These are phyloP conservation scores for Willisornis vidua DNA, from an alignment of 2,113 vertebrate species.

Conservation along the genomic window DNA sequence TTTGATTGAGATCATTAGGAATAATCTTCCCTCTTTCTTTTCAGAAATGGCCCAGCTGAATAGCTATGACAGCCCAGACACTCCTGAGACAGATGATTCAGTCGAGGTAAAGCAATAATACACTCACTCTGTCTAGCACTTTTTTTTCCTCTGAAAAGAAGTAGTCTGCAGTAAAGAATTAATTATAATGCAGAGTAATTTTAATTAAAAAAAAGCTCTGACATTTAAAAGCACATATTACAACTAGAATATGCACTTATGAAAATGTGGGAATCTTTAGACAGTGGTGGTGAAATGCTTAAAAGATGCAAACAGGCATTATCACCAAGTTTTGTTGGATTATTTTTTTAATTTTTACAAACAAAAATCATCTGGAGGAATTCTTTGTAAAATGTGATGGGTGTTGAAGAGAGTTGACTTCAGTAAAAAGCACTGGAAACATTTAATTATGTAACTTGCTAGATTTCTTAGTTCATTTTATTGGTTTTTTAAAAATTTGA, in stretches of 20 bases:
- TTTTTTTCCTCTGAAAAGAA: slow-evolving; percentile 16
- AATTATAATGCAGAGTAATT: slow-evolving; percentile 55
- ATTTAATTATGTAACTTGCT: neutral
- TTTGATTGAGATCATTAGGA: slow-evolving; percentile 62
- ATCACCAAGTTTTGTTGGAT: neutral
- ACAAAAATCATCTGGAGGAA: neutral
- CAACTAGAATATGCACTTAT: neutral
- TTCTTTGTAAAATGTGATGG: neutral
- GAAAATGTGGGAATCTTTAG: neutral
- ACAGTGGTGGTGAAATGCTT: neutral
- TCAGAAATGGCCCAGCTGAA: slow-evolving; percentile 97
- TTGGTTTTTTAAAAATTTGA: neutral
- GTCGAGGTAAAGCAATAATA: slow-evolving; percentile 82
- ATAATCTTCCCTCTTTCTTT: slow-evolving; percentile 59
- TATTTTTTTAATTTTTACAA: neutral
- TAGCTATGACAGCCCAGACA: slow-evolving; percentile 94
- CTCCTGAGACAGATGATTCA: slow-evolving; percentile 92
- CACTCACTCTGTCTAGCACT: slow-evolving; percentile 18
- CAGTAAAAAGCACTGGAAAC: neutral
- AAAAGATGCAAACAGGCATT: neutral
- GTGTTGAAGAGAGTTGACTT: neutral
- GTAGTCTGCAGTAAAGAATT: slow-evolving; percentile 32
- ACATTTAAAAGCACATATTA: slow-evolving; percentile 27
- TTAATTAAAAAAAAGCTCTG: slow-evolving; percentile 14
- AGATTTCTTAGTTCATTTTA: neutral